phyloP scores from a whole-genome alignment of 2,888 invertebrate species.

The Mongoloraphidia duomilia region DNA sequence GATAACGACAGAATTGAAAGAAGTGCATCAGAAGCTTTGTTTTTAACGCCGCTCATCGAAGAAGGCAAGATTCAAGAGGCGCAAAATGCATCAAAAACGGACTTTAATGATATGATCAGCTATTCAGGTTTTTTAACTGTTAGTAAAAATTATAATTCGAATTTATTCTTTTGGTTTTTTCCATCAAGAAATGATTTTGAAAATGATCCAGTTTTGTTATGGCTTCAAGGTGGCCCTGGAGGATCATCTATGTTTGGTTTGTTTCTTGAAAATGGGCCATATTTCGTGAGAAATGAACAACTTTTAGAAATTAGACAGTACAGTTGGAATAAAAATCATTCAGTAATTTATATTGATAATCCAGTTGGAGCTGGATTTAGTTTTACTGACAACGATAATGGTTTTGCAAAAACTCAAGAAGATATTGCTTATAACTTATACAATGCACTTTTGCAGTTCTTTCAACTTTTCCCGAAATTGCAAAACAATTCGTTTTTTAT shows the following conservation, averaged over 20 bases:
- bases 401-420: conserved; percentile 58
- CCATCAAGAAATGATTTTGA: not conserved
- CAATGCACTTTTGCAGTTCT: conserved; percentile 58
- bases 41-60: not conserved
- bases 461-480: conserved; percentile 57
- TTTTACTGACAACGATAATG: conserved; percentile 57
- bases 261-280: too few species aligned
- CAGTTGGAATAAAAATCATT: conserved; percentile 63
- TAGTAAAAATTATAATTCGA: not conserved
- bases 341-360: conserved; percentile 73
- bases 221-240: too few species aligned
- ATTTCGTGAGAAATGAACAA: conserved; percentile 2
- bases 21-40: not conserved
- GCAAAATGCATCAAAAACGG: not conserved
- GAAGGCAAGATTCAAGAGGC: not conserved
- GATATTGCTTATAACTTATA: conserved; percentile 64
- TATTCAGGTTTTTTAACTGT: not conserved
- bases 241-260: too few species aligned
- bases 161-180: too few species aligned
- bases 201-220: not conserved
- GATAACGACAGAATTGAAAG: too few species aligned
- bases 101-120: not conserved
- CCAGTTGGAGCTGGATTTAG: conserved; percentile 83
- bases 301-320: conserved; percentile 27
- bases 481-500: conserved; percentile 59